Evolutionary conservation across 2,888 invertebrate species (phyloP).

Genomic region (Heliconius hortense): DNA sequence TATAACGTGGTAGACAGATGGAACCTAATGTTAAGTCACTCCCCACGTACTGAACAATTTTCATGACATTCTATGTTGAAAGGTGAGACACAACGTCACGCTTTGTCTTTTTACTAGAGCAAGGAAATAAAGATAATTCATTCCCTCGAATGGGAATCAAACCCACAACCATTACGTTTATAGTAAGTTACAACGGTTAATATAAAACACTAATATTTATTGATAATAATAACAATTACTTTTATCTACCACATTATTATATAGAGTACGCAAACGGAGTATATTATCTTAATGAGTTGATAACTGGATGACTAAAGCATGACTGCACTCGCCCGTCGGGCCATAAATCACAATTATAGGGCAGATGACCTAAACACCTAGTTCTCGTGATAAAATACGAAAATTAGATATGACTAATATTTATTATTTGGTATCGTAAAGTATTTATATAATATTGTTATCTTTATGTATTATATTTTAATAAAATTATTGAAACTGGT

Average conservation of each 20-base stretch:
- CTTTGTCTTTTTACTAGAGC: background rate
- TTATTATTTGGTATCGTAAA: background rate
- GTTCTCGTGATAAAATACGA: constrained; percentile 9
- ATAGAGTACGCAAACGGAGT: constrained; percentile 10
- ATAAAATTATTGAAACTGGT: too few relatives aligned
- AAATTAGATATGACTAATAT: constrained; percentile 12
- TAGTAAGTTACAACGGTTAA: too few relatives aligned
- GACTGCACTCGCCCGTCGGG: constrained; percentile 32
- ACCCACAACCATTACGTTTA: background rate
- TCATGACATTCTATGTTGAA: background rate
- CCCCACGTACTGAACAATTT: background rate
- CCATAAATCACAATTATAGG: constrained; percentile 39
- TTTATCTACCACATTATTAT: background rate
- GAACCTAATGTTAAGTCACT: background rate
- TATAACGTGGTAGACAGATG: background rate
- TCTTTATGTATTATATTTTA: background rate
- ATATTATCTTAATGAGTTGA: constrained; percentile 37
- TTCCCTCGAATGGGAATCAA: background rate
- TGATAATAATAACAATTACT: background rate
- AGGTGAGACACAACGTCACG: background rate
- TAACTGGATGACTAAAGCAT: constrained; percentile 36
- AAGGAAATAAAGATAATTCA: background rate
- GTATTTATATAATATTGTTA: background rate
- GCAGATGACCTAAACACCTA: constrained; percentile 37
- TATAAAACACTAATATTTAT: too few relatives aligned